Conservation (phyloP, 2,888 invertebrate species). For the Eupithecia subfuscata region DNA sequence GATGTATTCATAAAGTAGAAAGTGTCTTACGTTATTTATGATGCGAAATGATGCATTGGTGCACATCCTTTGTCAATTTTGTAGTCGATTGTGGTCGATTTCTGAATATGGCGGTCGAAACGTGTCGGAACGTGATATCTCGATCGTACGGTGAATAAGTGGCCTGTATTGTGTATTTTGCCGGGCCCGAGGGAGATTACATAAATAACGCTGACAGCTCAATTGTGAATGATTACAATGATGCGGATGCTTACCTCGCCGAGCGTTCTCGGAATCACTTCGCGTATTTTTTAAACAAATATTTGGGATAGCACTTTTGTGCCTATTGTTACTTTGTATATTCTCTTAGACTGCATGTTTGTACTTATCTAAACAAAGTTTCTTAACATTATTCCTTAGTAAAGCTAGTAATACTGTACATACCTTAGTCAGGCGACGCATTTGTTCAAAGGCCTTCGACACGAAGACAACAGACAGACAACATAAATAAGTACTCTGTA, state of each 20-base stretch:
- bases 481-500: constrained; percentile 63
- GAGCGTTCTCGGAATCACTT: constrained; percentile 22
- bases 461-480: constrained; percentile 47
- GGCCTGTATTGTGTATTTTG: constrained; percentile 41
- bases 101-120: constrained; percentile 36
- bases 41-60: constrained; percentile 28
- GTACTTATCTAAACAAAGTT: constrained; percentile 57
- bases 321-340: neutral
- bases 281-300: constrained; percentile 14
- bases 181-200: constrained; percentile 48
- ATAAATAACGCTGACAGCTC: constrained; percentile 70
- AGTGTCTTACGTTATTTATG: constrained; percentile 20
- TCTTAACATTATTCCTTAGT: constrained; percentile 70
- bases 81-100: constrained; percentile 34
- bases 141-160: constrained; percentile 37
- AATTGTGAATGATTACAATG: constrained; percentile 66
- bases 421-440: constrained; percentile 71
- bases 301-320: constrained; percentile 10
- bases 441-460: constrained; percentile 51
- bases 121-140: constrained; percentile 39
- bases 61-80: constrained; percentile 33
- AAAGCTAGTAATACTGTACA: constrained; percentile 84
- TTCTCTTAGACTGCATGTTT: constrained; percentile 28
- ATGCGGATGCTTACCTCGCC: constrained; percentile 39
- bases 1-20: constrained; percentile 1